phyloP scores from a whole-genome alignment of 2,113 vertebrate genomes.

The Hiodon tergisus region DNA sequence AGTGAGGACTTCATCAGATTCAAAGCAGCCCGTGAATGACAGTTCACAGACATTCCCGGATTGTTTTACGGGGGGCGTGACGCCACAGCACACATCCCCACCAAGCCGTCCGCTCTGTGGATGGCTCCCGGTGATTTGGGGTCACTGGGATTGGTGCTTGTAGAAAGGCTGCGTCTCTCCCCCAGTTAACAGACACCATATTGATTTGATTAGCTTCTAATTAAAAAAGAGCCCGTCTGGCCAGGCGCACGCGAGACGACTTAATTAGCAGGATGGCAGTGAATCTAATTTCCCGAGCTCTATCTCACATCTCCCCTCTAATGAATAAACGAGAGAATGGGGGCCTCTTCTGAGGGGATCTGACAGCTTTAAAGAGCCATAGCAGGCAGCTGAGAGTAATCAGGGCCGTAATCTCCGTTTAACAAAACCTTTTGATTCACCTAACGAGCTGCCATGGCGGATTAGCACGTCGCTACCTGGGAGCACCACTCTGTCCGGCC shows the following conservation, averaged over 20 bases:
- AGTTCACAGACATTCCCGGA: too few relatives aligned
- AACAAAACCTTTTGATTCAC: background rate
- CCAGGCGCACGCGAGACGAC: slow-evolving; percentile 63
- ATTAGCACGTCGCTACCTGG: too few relatives aligned
- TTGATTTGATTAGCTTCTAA: slow-evolving; percentile 94
- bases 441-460: too few relatives aligned
- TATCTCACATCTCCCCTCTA: slow-evolving; percentile 66
- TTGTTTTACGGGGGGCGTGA: too few relatives aligned
- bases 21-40: too few relatives aligned
- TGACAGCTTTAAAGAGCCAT: background rate
- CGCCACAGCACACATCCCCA: too few relatives aligned
- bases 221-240: slow-evolving; percentile 77
- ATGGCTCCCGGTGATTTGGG: too few relatives aligned
- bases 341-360: slow-evolving; percentile 52
- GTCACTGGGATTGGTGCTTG: too few relatives aligned
- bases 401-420: background rate
- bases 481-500: too few relatives aligned
- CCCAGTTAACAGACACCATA: slow-evolving; percentile 53
- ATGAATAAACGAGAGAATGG: slow-evolving; percentile 48
- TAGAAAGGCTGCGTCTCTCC: background rate
- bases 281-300: slow-evolving; percentile 77
- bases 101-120: too few relatives aligned
- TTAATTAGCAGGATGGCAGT: slow-evolving; percentile 78
- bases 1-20: too few relatives aligned
- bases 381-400: background rate